Evolutionary conservation across 2,888 invertebrate genomes (phyloP).

Genomic region (Eristalis pertinax): DNA sequence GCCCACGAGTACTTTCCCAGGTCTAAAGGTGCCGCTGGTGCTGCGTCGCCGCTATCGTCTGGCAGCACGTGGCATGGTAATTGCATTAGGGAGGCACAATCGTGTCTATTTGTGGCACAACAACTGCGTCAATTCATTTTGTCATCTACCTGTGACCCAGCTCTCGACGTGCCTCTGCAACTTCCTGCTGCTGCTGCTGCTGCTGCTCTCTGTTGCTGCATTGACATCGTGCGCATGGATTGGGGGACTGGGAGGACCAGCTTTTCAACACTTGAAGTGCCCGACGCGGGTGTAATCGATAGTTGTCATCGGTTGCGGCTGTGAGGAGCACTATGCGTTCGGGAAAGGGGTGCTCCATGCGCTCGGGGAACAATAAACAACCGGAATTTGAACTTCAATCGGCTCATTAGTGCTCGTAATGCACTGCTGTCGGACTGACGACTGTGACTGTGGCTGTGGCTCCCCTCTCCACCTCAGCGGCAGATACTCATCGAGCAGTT

Average conservation of each 20-base stretch:
- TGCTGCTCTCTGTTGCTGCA: neutral
- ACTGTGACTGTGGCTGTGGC: neutral
- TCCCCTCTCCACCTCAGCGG: too few species aligned
- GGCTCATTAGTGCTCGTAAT: constrained; percentile 66
- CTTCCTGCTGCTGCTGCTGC: constrained; percentile 26
- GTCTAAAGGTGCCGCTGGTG: constrained; percentile 16
- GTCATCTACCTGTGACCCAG: constrained; percentile 41
- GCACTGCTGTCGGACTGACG: constrained; percentile 55
- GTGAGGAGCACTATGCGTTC: neutral
- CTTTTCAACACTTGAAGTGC: constrained; percentile 24
- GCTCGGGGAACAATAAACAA: constrained; percentile 10
- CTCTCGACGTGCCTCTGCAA: constrained; percentile 15
- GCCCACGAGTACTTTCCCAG: neutral
- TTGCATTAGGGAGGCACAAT: constrained; percentile 23
- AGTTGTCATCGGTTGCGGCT: constrained; percentile 32
- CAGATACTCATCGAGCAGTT: neutral
- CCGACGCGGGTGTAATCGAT: constrained; percentile 31
- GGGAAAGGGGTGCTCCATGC: constrained; percentile 25
- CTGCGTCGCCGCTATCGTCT: neutral
- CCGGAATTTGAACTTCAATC: constrained; percentile 68
- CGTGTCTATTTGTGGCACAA: constrained; percentile 42
- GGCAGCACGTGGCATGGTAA: constrained; percentile 49
- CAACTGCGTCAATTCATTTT: constrained; percentile 43
- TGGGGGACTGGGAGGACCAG: neutral
- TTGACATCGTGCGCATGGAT: neutral